Base-by-base conservation (phyloP, 2,113 vertebrate genomes). In the Dicerorhinus sumatrensis region DNA sequence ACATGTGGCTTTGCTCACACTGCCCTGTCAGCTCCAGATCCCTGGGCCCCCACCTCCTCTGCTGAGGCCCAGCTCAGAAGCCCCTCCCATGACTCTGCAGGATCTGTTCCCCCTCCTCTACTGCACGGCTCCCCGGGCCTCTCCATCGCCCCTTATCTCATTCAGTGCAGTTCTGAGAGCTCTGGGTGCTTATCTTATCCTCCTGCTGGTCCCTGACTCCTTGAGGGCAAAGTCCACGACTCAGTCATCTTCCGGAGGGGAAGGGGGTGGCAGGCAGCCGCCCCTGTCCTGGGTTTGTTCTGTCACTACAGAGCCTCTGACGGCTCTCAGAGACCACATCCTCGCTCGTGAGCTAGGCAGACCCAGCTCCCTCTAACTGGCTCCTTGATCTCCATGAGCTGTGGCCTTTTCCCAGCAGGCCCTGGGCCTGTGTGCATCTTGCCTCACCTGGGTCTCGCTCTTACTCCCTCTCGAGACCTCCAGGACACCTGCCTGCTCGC, bases 201-300 rank as follows among this genome's bases (percentile, higher is more conserved):
- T 23, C 6, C 1, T 1, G 25, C 93, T 27, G 42, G 65, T 48
- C 85, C 81, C 60, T n/a, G 48, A 12, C 80, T 77, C 88, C 89
- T 69, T 1, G 17, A 65, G 95, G n/a, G 39, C 94, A 88, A 97
- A 97, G 96, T 97, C 93, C 29, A 36, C 1, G 2, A 60, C 16
- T 87, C 70, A 86, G 46, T 70, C 86, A 48, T 54, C 62, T 17
- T 27, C 13, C 8, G 17, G 42, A 42, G 8, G n/a, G 2, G 10
- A 56, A 77, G 56, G 14, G 17, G 46, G 8, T 27, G 46, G 39
- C 89, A 63, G 54, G 33, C 39, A 75, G 94, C 8, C 20, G 12
- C 13, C 73, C 36, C 31, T 60, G 36, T 23, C n/a, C 89, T 48
- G 77, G 17, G 51, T 23, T 29, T 75, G 91, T 70, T 58, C 67